Conservation (phyloP, 1,140 invertebrate genomes). For the Drosophila sp. region DNA sequence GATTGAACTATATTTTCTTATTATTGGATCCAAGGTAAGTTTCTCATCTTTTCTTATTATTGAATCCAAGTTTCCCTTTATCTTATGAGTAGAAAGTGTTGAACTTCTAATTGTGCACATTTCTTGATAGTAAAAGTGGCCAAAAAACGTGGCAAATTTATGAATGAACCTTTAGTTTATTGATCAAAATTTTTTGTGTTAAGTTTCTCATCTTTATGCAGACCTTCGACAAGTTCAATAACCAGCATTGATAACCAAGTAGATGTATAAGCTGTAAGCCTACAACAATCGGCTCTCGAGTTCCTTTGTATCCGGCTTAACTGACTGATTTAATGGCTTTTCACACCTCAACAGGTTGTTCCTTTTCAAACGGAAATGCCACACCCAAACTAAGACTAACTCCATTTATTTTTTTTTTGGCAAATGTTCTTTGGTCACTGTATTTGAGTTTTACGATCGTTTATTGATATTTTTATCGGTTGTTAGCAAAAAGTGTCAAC, state of each 20-base stretch:
- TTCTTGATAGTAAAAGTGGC: conserved; percentile 33
- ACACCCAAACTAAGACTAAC: conserved; percentile 25
- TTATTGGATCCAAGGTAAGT: too few relatives aligned
- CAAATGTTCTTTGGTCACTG: conserved; percentile 37
- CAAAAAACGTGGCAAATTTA: conserved; percentile 17
- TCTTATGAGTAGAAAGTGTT: neutral
- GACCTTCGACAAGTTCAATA: conserved; percentile 39
- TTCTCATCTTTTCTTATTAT: too few relatives aligned
- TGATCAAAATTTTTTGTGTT: neutral
- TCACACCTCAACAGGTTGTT: conserved; percentile 57
- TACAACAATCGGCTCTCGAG: conserved; percentile 44
- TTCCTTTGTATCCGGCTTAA: conserved; percentile 51
- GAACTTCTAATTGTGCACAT: neutral
- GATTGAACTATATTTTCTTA: too few relatives aligned
- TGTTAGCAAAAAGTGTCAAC: conserved; percentile 63
- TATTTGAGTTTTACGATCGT: conserved; percentile 56
- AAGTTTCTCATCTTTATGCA: conserved; percentile 30
- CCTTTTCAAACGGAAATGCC: conserved; percentile 66
- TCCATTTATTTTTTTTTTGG: conserved; percentile 17
- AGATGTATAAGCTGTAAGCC: conserved; percentile 40
- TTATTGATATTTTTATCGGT: conserved; percentile 62
- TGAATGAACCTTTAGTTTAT: conserved; percentile 10
- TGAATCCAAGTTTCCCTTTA: too few relatives aligned
- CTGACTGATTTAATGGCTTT: conserved; percentile 32
- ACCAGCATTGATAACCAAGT: conserved; percentile 12